Evolutionary conservation across 2,113 vertebrate genomes (phyloP).

Genomic region (Pedionomus torquatus): DNA sequence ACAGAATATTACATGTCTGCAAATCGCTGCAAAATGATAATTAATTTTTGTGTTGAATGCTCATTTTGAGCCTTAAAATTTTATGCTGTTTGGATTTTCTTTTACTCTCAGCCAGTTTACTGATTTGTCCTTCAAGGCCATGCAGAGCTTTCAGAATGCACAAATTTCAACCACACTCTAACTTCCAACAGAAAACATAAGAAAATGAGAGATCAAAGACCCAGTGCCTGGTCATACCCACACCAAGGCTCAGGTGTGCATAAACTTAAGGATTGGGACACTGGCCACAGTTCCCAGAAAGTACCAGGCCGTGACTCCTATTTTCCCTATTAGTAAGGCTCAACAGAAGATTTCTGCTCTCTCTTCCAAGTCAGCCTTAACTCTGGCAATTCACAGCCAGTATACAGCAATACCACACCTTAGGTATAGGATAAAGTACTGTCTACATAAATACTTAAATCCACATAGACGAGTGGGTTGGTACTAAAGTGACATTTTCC

Average conservation of each 20-base stretch:
- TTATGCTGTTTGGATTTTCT: not conserved
- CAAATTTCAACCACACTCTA: not conserved
- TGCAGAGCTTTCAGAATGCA: not conserved
- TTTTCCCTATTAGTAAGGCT: not conserved
- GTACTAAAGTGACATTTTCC: not conserved
- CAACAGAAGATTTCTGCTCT: not conserved
- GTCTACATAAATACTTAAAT: not conserved
- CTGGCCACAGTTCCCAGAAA: not conserved
- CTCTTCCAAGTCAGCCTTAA: not conserved
- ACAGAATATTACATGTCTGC: not conserved
- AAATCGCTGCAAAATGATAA: not conserved
- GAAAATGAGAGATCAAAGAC: not conserved
- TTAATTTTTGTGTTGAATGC: not conserved
- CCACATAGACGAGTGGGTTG: not conserved
- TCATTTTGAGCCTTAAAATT: not conserved
- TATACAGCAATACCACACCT: not conserved
- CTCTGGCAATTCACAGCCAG: not conserved
- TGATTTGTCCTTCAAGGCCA: not conserved
- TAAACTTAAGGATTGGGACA: not conserved
- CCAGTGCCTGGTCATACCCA: not conserved
- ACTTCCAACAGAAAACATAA: not conserved
- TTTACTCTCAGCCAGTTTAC: not conserved
- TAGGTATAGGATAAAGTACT: not conserved
- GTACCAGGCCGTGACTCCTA: not conserved
- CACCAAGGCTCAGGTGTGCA: not conserved